Percentiles rank a stretch among this genome's conserved stretches.
Evolutionary conservation across 2,113 vertebrate genomes (phyloP).

Genomic region (Oreotrochilus melanogaster): DNA sequence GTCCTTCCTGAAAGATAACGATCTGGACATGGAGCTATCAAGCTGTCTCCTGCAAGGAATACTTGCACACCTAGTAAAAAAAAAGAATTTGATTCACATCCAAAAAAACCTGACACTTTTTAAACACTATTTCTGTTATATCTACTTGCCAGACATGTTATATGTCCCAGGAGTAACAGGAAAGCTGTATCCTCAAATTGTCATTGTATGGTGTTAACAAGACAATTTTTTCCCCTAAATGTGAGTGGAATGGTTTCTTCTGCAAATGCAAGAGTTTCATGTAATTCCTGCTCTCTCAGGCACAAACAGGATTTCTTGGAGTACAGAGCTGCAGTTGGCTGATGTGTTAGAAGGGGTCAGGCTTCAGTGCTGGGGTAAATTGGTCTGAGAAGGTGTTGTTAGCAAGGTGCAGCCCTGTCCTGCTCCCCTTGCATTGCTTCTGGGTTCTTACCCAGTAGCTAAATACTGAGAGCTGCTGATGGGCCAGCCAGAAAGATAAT

Average conservation of each 20-base stretch:
- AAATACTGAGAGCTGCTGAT: not conserved
- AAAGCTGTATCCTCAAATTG: not conserved
- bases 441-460: not conserved
- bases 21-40: not conserved
- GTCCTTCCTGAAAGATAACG: not conserved
- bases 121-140: not conserved
- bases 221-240: not conserved
- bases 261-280: not conserved
- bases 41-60: not conserved
- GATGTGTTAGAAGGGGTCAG: not conserved
- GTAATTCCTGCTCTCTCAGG: not conserved
- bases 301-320: not conserved
- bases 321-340: not conserved
- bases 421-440: not conserved
- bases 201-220: not conserved
- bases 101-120: not conserved
- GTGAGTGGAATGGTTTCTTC: not conserved
- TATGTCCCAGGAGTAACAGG: not conserved
- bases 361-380: not conserved
- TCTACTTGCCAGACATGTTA: not conserved
- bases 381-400: not conserved
- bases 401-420: not conserved
- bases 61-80: not conserved
- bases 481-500: not conserved
- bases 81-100: not conserved